Evolutionary conservation across 2,888 invertebrate species (phyloP), one percentile per base, ranked within the genome.

Genomic region (Andrena marginata): DNA sequence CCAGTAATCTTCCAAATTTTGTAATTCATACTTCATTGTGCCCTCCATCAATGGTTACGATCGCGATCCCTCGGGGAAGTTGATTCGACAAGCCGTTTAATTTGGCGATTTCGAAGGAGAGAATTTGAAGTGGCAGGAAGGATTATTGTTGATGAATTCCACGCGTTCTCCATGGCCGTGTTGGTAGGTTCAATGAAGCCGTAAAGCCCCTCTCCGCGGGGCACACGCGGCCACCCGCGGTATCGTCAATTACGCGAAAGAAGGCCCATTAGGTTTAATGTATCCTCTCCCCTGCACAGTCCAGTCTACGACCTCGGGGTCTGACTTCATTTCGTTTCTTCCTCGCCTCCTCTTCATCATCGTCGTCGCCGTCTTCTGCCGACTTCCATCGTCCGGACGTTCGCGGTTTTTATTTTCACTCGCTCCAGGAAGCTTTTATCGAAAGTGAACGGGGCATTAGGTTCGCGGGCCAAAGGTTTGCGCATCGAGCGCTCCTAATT

Each of bases 211-310:
- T 85, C 89, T 77, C 90, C 73, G 87, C 89, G 89, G 82, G 91
- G 89, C 90, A 89, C 85, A 75, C 80, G 65, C 87, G 91, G 88
- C 91, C 92, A 91, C 91, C 93, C 92, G 91, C 89, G 89, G 92
- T 90, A 93, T 92, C 91, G 92, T 93, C 92, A 91, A 93, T 93
- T 93, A 91, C 90, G 86, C 90, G 91, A 91, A 90, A 87, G 86
- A 90, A 88, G 86, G 86, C 86, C 90, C 89, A 92, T 92, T 92
- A 92, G 88, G 85, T 92, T 89, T 92, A 91, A 92, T 91, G 87
- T 86, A 89, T 89, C 90, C 87, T 91, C 87, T 90, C 85, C 82
- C 87, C 83, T 78, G 81, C 73, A 75, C 84, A 85, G 83, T 85
- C 88, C 88, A 92, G 91, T 90, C 91, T 86, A 85, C 89, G 86